These are phyloP conservation scores for Drosophila ohnishii DNA, from an alignment of 1,140 invertebrate genomes.

Conservation along the genomic window DNA sequence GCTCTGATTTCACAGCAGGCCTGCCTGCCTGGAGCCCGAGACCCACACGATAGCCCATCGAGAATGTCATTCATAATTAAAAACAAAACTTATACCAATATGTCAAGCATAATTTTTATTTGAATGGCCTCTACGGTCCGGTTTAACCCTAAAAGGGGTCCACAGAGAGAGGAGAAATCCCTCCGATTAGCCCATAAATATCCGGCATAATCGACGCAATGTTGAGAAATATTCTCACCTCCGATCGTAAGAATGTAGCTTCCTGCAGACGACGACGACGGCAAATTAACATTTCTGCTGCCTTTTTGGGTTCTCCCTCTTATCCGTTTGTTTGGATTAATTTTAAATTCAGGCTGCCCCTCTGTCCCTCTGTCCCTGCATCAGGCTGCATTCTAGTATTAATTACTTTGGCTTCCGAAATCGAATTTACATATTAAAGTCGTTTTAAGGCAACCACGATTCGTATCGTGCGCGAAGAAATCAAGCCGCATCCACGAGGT, in stretches of 20 bases:
- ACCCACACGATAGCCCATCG: constrained; percentile 58
- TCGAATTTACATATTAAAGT: constrained; percentile 83
- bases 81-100: constrained; percentile 81
- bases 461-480: constrained; percentile 74
- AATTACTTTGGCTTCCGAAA: constrained; percentile 83
- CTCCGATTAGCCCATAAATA: constrained; percentile 60
- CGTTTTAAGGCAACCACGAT: constrained; percentile 77
- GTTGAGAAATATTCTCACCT: constrained; percentile 80
- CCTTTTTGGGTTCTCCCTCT: constrained; percentile 63
- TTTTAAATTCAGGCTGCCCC: constrained; percentile 76
- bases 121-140: constrained; percentile 49
- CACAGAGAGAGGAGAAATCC: constrained; percentile 20
- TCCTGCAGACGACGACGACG: constrained; percentile 49
- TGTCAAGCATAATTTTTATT: constrained; percentile 81
- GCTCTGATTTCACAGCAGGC: constrained; percentile 79
- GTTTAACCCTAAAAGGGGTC: neutral
- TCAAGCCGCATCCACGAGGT: constrained; percentile 59
- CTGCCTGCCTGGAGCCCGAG: constrained; percentile 28
- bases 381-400: constrained; percentile 77
- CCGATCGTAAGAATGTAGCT: constrained; percentile 60
- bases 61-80: constrained; percentile 78
- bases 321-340: constrained; percentile 82
- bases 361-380: constrained; percentile 30
- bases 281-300: constrained; percentile 80
- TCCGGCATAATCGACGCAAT: constrained; percentile 71